These are phyloP conservation scores for Andrena dorsata DNA, from an alignment of 2,888 invertebrate species.

Conservation along the genomic window DNA sequence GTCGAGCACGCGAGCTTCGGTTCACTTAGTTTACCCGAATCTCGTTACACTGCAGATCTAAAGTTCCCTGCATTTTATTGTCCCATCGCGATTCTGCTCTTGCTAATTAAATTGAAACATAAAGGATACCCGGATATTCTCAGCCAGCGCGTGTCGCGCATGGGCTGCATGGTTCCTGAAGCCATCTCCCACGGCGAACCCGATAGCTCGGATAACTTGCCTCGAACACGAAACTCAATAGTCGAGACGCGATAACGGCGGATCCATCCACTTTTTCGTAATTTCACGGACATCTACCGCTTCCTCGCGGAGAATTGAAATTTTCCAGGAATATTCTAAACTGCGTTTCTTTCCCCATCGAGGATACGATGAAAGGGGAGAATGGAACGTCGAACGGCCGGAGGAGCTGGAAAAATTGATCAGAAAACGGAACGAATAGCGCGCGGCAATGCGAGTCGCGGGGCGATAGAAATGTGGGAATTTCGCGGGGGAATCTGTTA, in stretches of 20 bases:
- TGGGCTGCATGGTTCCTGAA: not conserved
- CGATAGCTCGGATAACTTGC: not conserved
- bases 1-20: too few species aligned
- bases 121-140: not conserved
- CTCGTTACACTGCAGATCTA: too few species aligned
- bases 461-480: not conserved
- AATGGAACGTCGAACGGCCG: not conserved
- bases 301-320: slow-evolving; percentile 48
- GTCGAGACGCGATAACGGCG: slow-evolving; percentile 20
- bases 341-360: slow-evolving; percentile 6
- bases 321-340: slow-evolving; percentile 45
- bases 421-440: slow-evolving; percentile 13
- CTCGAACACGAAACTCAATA: not conserved
- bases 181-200: not conserved
- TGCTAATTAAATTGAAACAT: not conserved
- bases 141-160: not conserved
- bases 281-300: slow-evolving; percentile 10
- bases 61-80: not conserved
- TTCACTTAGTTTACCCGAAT: too few species aligned
- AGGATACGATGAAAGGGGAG: not conserved
- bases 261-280: slow-evolving; percentile 23
- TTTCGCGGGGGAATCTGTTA: not conserved
- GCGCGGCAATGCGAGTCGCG: not conserved
- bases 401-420: not conserved
- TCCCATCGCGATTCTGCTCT: not conserved